phyloP scores from a whole-genome alignment of 2,888 invertebrate genomes.

The Coelogynopora nodosa region DNA sequence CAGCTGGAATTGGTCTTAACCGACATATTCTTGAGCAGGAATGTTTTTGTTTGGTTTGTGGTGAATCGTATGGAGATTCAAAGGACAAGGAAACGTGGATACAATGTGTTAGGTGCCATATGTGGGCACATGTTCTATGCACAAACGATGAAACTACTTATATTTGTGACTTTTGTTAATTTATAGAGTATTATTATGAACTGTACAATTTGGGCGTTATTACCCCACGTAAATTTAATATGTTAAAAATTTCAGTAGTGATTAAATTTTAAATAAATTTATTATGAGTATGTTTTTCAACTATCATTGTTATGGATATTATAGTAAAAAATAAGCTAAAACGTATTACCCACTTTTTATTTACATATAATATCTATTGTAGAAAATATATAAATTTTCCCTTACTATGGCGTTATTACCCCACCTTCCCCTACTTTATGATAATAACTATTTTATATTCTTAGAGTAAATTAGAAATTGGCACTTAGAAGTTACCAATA shows the following conservation, averaged over 20 bases:
- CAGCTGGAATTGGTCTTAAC: constrained; percentile 18
- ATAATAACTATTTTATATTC: background rate
- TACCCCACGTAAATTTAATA: constrained; percentile 1
- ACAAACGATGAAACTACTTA: background rate
- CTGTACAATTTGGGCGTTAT: constrained; percentile 14
- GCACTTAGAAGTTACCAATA: too few relatives aligned
- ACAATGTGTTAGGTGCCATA: constrained; percentile 20
- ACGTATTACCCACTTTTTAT: background rate
- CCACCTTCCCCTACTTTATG: background rate
- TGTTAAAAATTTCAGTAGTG: background rate
- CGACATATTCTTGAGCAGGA: background rate
- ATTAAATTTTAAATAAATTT: background rate
- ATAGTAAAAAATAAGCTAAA: constrained; percentile 2
- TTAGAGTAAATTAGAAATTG: too few relatives aligned
- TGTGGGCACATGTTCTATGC: constrained; percentile 31
- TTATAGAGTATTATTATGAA: background rate
- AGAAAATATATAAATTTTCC: background rate
- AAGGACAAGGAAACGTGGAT: constrained; percentile 12
- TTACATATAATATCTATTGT: background rate
- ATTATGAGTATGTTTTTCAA: constrained; percentile 16
- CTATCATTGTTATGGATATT: constrained; percentile 2
- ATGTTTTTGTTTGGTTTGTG: constrained; percentile 21
- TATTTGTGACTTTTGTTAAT: constrained; percentile 5
- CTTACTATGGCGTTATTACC: background rate
- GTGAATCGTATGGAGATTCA: background rate